These are phyloP conservation scores for Drosophila diplacantha DNA, from an alignment of 2,888 invertebrate species.

Conservation along the genomic window DNA sequence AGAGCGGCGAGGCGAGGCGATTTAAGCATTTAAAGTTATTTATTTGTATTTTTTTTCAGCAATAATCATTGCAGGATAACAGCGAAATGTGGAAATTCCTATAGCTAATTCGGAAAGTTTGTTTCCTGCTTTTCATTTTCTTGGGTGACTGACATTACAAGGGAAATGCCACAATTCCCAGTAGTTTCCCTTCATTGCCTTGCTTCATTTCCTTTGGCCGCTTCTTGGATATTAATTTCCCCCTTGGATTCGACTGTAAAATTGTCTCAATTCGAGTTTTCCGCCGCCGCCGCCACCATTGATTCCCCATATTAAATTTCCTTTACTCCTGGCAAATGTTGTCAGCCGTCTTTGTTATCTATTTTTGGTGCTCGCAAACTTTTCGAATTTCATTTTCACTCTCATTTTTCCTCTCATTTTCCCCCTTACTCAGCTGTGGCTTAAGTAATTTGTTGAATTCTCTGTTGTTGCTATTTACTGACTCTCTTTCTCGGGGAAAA, in stretches of 20 bases:
- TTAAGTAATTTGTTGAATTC: conserved; percentile 23
- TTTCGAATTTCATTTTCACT: conserved; percentile 5
- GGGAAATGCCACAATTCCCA: background rate
- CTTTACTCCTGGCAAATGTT: background rate
- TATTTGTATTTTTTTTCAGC: background rate
- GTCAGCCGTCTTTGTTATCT: conserved; percentile 15
- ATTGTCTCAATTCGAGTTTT: conserved; percentile 17
- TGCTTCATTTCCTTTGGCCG: conserved; percentile 11
- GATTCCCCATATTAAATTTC: conserved; percentile 31
- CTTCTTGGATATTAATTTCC: conserved; percentile 18
- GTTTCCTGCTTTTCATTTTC: no score
- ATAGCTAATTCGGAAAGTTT: background rate
- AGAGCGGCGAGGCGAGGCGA: background rate
- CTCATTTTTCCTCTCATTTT: conserved; percentile 4
- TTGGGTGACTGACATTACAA: background rate
- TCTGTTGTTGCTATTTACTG: conserved; percentile 1
- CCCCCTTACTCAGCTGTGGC: conserved; percentile 7
- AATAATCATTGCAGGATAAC: conserved; percentile 5
- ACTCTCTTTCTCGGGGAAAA: background rate
- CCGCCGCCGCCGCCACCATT: background rate
- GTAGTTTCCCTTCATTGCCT: conserved; percentile 15
- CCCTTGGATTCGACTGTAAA: conserved; percentile 18
- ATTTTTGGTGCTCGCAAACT: conserved; percentile 8
- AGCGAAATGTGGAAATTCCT: background rate
- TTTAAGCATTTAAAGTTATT: background rate